Conservation (phyloP, 37 sponge, comb jelly and placozoan species). For the Bolinopsis microptera region DNA sequence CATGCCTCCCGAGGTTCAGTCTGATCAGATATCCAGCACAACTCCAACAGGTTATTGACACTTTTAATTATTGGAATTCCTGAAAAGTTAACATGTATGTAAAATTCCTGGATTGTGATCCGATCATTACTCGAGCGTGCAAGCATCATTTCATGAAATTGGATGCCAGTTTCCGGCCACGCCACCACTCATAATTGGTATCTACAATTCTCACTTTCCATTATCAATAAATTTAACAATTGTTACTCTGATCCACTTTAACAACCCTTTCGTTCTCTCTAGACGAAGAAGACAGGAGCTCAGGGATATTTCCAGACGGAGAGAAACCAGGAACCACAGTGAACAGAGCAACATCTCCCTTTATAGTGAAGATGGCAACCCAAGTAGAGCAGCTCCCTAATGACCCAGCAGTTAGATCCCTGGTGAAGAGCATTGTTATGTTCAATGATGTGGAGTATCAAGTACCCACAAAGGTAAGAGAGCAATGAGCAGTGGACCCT, state of each 20-base stretch:
- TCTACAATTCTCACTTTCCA: too few species aligned
- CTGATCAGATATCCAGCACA: not conserved
- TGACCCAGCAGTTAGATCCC: slow-evolving; percentile 53
- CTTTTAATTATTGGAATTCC: too few species aligned
- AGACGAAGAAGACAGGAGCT: not conserved
- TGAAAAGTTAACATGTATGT: too few species aligned
- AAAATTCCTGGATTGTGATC: too few species aligned
- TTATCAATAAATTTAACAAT: too few species aligned
- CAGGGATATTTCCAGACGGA: not conserved
- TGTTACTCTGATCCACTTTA: too few species aligned
- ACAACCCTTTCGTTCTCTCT: too few species aligned
- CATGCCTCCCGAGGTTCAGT: slow-evolving; percentile 2
- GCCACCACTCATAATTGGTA: too few species aligned
- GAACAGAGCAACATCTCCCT: slow-evolving; percentile 57
- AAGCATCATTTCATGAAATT: too few species aligned
- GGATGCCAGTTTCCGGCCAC: too few species aligned
- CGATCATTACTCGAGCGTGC: too few species aligned
- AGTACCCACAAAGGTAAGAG: slow-evolving; percentile 60
- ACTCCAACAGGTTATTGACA: slow-evolving; percentile 29
- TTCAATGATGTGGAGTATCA: slow-evolving; percentile 65
- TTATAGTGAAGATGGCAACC: slow-evolving; percentile 40
- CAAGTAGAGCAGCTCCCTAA: slow-evolving; percentile 53
- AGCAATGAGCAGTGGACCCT: too few species aligned
- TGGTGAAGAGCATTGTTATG: slow-evolving; percentile 36
- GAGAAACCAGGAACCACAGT: slow-evolving; percentile 11